A percentile compares a stretch with the other conserved stretches of the same genome.
Evolutionary conservation across 2,888 invertebrate species (phyloP).

Genomic region (Agrotis ipsilon): DNA sequence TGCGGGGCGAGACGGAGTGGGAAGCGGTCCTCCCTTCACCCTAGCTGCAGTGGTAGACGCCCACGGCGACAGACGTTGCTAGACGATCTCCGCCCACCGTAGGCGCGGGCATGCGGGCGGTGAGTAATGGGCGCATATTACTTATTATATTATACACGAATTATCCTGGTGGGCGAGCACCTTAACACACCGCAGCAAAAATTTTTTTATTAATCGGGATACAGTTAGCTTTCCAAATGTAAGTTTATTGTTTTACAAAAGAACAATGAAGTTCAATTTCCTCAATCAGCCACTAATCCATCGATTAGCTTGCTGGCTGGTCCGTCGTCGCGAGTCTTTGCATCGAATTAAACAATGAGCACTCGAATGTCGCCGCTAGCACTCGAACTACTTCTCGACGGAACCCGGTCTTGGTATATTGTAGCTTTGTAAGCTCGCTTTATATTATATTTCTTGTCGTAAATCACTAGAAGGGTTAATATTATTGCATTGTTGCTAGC

Average conservation of each 20-base stretch:
- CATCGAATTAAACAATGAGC: constrained; percentile 31
- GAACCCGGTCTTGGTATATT: constrained; percentile 7
- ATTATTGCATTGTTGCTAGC: neutral
- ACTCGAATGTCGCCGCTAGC: constrained; percentile 8
- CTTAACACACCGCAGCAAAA: too few species aligned
- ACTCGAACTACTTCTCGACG: neutral
- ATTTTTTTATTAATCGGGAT: too few species aligned
- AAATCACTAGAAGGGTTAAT: too few species aligned
- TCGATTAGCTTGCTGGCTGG: neutral
- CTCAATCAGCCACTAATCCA: constrained; percentile 13
- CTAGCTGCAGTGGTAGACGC: too few species aligned
- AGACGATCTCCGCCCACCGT: too few species aligned
- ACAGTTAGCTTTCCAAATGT: neutral
- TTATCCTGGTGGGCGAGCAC: too few species aligned
- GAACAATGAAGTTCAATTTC: neutral
- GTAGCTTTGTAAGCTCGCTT: constrained; percentile 8
- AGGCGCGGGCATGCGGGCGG: too few species aligned
- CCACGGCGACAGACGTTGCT: too few species aligned
- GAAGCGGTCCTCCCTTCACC: too few species aligned
- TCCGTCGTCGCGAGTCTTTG: constrained; percentile 11
- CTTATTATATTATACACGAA: too few species aligned
- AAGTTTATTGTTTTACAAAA: neutral
- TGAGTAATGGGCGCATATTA: too few species aligned
- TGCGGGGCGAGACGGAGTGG: too few species aligned
- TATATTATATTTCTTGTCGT: constrained; percentile 1